Conservation (phyloP, 2,113 vertebrate species). For the Vidua macroura region DNA sequence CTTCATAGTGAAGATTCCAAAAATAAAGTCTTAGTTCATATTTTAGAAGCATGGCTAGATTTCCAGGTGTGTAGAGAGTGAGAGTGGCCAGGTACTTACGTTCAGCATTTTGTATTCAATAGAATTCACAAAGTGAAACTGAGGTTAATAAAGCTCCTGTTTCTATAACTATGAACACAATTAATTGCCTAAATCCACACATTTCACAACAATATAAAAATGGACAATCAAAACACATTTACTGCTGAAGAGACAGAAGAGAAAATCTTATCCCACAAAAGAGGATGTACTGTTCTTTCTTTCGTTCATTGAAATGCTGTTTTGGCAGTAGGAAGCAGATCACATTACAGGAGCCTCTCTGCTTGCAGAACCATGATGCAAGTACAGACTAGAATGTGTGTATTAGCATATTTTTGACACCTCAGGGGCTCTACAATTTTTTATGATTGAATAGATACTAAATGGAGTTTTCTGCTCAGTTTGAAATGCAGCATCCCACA, state of each 20-base stretch:
- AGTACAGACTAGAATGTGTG: not conserved
- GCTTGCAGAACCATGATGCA: not conserved
- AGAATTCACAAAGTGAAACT: not conserved
- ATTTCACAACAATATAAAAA: not conserved
- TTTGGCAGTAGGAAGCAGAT: not conserved
- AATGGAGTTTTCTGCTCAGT: not conserved
- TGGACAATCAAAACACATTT: not conserved
- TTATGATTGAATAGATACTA: not conserved
- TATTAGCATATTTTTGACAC: not conserved
- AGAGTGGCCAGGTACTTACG: not conserved
- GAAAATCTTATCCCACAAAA: not conserved
- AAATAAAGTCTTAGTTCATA: not conserved
- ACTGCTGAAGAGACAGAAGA: not conserved
- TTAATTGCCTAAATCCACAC: not conserved
- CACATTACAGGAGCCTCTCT: not conserved
- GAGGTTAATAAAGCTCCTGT: not conserved
- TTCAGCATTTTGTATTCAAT: not conserved
- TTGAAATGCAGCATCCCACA: not conserved
- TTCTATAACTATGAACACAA: not conserved
- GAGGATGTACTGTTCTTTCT: not conserved
- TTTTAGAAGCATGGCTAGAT: not conserved
- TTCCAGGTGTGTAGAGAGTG: not conserved
- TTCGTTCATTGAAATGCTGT: not conserved
- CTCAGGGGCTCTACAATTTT: not conserved
- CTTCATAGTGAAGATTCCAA: not conserved